These are phyloP conservation scores for Brachyalestes nurse DNA, from an alignment of 2,797 vertebrate species.

Conservation along the genomic window DNA sequence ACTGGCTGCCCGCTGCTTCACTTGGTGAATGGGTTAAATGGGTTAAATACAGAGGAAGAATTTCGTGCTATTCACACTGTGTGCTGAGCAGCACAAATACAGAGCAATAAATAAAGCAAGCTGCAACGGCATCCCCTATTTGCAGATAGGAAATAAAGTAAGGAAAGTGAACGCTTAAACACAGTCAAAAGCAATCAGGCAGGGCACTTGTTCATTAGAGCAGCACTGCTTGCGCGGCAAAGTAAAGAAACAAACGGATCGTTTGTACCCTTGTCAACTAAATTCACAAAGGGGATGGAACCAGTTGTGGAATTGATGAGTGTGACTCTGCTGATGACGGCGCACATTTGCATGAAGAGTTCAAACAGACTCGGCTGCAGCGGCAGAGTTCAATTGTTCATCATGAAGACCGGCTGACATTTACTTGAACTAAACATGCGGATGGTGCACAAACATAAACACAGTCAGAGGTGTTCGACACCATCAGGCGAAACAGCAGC, in stretches of 20 bases:
- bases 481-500: not conserved
- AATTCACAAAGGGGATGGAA: conserved; percentile 34
- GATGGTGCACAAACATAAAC: not conserved
- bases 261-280: conserved; percentile 33
- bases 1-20: no score
- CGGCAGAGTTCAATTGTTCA: not conserved
- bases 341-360: conserved; percentile 13
- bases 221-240: conserved; percentile 18
- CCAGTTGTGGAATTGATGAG: conserved; percentile 28
- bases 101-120: not conserved
- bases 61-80: no score
- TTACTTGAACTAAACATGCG: not conserved
- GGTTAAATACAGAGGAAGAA: no score
- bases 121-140: conserved; percentile 1
- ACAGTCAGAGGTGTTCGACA: conserved; percentile 13
- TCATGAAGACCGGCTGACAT: not conserved
- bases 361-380: conserved; percentile 8
- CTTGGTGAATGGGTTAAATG: no score
- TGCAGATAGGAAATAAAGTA: not conserved
- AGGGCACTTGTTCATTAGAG: conserved; percentile 22
- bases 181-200: conserved; percentile 31
- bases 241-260: conserved; percentile 17
- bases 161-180: not conserved
- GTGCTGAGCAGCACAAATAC: not conserved
- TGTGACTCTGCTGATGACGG: not conserved